phyloP scores from a whole-genome alignment of 2,888 invertebrate species.

The Aspidiotus rigidus region DNA sequence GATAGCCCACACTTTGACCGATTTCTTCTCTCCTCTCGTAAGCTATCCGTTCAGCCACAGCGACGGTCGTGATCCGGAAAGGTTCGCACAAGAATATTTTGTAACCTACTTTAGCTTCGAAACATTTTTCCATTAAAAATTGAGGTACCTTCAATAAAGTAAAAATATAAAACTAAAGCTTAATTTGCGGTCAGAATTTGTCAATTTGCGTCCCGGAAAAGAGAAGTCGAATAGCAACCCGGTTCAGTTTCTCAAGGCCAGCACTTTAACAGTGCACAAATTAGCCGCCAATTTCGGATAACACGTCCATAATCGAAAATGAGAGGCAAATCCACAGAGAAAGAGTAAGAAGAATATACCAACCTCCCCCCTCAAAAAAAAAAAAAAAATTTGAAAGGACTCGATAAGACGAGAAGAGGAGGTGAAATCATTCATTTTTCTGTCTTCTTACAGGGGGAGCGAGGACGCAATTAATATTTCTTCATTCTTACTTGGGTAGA shows the following conservation, averaged over 20 bases:
- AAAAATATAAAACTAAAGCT: not conserved
- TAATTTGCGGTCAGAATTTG: too few species aligned
- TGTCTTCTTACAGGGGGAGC: too few species aligned
- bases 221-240: too few species aligned
- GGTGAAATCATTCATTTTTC: too few species aligned
- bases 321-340: too few species aligned
- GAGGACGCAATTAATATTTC: too few species aligned
- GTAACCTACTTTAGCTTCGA: constrained; percentile 44
- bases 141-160: constrained; percentile 20
- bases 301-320: too few species aligned
- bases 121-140: constrained; percentile 27
- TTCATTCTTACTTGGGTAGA: constrained; percentile 13
- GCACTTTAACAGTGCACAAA: too few species aligned
- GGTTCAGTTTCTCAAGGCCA: too few species aligned
- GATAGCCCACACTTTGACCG: constrained; percentile 53
- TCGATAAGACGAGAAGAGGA: not conserved
- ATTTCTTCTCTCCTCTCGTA: constrained; percentile 51
- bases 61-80: constrained; percentile 77
- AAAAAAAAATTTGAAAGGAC: not conserved
- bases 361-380: not conserved
- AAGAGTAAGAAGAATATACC: not conserved
- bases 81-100: constrained; percentile 91
- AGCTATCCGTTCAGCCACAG: constrained; percentile 75
- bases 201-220: too few species aligned
- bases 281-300: too few species aligned